Evolutionary conservation across 2,888 invertebrate species (phyloP).

Genomic region (Chaitophorus viminalis): DNA sequence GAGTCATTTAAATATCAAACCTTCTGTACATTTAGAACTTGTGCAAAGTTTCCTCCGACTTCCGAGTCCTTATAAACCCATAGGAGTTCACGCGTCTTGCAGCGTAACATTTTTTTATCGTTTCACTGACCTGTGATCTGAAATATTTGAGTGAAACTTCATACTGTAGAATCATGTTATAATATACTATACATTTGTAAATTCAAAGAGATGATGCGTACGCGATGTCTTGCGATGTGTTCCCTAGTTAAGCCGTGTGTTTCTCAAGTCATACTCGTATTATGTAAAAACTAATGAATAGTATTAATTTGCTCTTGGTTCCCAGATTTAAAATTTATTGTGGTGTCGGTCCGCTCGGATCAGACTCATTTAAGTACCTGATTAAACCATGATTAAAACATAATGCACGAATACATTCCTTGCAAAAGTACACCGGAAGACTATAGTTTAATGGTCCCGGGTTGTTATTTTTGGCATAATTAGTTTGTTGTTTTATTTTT

Average conservation of each 20-base stretch:
- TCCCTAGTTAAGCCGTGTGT: conserved; percentile 1
- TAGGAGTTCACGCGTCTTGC: not conserved
- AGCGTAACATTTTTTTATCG: not conserved
- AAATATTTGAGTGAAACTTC: not conserved
- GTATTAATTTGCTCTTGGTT: not conserved
- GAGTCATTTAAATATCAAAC: not conserved
- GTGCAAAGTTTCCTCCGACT: not conserved
- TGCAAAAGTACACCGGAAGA: not conserved
- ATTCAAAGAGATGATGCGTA: not conserved
- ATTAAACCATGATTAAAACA: conserved; percentile 44
- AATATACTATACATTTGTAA: not conserved
- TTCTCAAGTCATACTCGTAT: not conserved
- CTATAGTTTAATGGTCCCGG: not conserved
- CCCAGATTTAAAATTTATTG: conserved; percentile 3
- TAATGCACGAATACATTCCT: conserved; percentile 56
- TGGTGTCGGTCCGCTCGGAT: conserved; percentile 8
- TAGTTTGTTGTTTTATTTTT: conserved; percentile 27
- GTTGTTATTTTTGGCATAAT: conserved; percentile 2
- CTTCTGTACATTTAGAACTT: not conserved
- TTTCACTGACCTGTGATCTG: conserved; percentile 22
- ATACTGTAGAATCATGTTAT: no score
- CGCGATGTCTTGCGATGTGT: not conserved
- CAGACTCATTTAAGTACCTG: conserved; percentile 51
- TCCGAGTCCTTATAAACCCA: no score
- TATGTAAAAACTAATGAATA: conserved; percentile 5